Conservation (phyloP, 2,888 invertebrate genomes). For the Athalia circularis region DNA sequence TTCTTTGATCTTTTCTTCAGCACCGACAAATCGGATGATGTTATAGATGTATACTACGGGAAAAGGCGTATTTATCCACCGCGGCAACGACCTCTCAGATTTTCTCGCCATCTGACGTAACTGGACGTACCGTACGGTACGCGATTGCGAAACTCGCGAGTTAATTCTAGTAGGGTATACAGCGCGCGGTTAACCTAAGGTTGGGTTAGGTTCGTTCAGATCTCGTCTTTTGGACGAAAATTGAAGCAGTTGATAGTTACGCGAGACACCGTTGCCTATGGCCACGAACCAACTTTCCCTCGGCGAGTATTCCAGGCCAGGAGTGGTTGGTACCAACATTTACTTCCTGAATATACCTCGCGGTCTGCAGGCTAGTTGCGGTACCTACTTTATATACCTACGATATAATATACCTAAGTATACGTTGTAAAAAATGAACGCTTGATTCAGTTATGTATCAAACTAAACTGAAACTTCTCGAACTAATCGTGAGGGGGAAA, state of each 20-base stretch:
- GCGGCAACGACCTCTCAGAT: background rate
- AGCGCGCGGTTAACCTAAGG: background rate
- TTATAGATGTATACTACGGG: background rate
- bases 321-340: background rate
- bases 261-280: slow-evolving; percentile 41
- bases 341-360: slow-evolving; percentile 33
- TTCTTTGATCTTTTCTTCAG: background rate
- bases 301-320: background rate
- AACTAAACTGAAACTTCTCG: too few relatives aligned
- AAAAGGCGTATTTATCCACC: slow-evolving; percentile 20
- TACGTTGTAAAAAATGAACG: slow-evolving; percentile 30
- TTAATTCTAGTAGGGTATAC: slow-evolving; percentile 33
- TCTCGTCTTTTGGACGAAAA: slow-evolving; percentile 38
- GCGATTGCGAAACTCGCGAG: slow-evolving; percentile 37
- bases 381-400: too few relatives aligned
- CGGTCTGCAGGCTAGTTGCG: background rate
- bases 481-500: too few relatives aligned
- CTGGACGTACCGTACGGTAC: background rate
- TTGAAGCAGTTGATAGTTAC: slow-evolving; percentile 41
- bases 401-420: too few relatives aligned
- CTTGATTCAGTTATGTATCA: background rate
- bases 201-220: background rate
- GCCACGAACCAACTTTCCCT: slow-evolving; percentile 23
- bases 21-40: background rate
- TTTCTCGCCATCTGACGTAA: slow-evolving; percentile 31